These are phyloP conservation scores for Zaprionus kolodkinae DNA, from an alignment of 1,140 invertebrate genomes.

Conservation along the genomic window DNA sequence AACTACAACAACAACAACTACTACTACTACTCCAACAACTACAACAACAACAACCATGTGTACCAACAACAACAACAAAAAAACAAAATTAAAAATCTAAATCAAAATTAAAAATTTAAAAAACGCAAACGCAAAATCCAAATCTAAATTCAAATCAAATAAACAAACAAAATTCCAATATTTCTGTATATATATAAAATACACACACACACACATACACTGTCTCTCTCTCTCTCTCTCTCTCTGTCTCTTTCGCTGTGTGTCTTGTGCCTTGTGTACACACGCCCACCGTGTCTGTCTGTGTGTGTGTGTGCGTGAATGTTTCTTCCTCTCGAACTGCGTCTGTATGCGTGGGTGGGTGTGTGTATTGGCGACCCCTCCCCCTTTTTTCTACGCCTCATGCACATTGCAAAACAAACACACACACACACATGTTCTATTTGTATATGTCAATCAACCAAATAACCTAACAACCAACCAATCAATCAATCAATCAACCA, in stretches of 20 bases:
- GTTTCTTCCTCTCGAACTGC: neutral
- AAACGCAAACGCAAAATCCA: conserved; percentile 33
- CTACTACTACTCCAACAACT: conserved; percentile 39
- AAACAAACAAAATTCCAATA: conserved; percentile 27
- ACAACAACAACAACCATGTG: conserved; percentile 39
- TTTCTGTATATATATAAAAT: conserved; percentile 20
- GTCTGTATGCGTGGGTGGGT: conserved; percentile 2
- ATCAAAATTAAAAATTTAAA: conserved; percentile 33
- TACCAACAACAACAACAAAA: conserved; percentile 54
- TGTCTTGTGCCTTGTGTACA: conserved; percentile 44
- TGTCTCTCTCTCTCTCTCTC: conserved; percentile 11
- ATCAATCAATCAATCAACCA: conserved; percentile 50
- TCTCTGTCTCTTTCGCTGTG: conserved; percentile 11
- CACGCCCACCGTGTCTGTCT: conserved; percentile 43
- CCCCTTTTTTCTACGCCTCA: conserved; percentile 19
- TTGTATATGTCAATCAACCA: conserved; percentile 51
- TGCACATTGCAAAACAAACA: conserved; percentile 45
- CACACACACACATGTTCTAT: conserved; percentile 25
- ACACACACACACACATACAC: conserved; percentile 33
- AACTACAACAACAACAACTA: conserved; percentile 60
- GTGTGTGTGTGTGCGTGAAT: conserved; percentile 5
- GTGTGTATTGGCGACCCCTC: conserved; percentile 58
- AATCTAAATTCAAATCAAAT: conserved; percentile 38
- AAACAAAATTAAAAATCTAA: conserved; percentile 46
- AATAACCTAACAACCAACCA: conserved; percentile 48